Percentiles rank a stretch among this genome's conserved stretches.
Conservation (phyloP, 2,797 vertebrate genomes). For the Tenualosa thibaudeaui region DNA sequence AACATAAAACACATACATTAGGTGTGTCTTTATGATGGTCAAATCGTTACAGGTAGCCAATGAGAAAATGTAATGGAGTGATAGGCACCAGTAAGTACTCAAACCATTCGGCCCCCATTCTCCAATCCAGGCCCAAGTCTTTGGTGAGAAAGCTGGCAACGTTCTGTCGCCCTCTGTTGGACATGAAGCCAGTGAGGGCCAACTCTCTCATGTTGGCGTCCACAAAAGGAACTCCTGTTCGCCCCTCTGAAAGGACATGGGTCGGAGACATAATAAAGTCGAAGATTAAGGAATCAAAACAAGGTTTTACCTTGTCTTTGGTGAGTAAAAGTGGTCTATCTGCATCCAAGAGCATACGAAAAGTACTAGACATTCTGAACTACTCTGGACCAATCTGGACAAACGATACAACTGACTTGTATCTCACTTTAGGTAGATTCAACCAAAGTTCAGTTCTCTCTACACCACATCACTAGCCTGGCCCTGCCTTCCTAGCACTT, state of each 20-base stretch:
- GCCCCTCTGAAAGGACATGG: slow-evolving; percentile 68
- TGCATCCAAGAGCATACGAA: too few relatives aligned
- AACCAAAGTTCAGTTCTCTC: too few relatives aligned
- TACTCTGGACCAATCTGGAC: too few relatives aligned
- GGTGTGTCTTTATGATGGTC: neutral
- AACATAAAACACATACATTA: neutral
- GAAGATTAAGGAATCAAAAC: too few relatives aligned
- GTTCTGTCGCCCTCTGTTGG: slow-evolving; percentile 84
- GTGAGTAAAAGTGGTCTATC: too few relatives aligned
- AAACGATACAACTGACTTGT: too few relatives aligned
- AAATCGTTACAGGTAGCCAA: neutral
- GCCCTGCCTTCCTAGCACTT: too few relatives aligned
- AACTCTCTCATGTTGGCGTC: slow-evolving; percentile 86
- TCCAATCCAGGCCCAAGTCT: slow-evolving; percentile 84
- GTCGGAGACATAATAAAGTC: neutral
- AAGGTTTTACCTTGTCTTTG: too few relatives aligned
- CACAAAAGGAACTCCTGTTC: slow-evolving; percentile 82
- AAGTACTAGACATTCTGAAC: too few relatives aligned
- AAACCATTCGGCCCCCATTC: slow-evolving; percentile 86
- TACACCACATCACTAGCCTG: too few relatives aligned
- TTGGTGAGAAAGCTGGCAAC: slow-evolving; percentile 86
- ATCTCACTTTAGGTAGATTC: too few relatives aligned
- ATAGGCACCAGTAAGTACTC: slow-evolving; percentile 77
- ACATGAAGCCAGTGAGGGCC: slow-evolving; percentile 81
- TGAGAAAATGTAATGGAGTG: neutral